These are phyloP conservation scores for Chrysotoxum bicinctum DNA, from an alignment of 2,888 invertebrate species.

Conservation along the genomic window DNA sequence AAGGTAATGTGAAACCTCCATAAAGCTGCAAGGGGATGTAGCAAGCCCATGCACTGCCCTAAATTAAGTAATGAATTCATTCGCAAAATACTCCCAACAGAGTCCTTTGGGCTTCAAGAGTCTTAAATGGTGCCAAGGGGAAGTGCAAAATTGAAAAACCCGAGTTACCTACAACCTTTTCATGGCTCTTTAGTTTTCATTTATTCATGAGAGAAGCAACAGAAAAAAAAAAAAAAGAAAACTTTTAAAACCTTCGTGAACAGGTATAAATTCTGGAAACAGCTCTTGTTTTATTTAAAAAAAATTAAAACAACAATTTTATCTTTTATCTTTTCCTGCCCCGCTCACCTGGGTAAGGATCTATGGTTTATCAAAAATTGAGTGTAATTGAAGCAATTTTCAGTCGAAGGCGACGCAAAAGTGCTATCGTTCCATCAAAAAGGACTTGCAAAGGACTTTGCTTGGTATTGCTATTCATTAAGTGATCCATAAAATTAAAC, in stretches of 20 bases:
- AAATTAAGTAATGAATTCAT: conserved; percentile 3
- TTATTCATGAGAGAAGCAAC: conserved; percentile 17
- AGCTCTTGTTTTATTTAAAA: background rate
- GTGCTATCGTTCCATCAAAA: background rate
- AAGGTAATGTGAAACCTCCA: background rate
- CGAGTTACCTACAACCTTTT: conserved; percentile 6
- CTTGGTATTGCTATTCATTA: background rate
- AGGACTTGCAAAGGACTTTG: too few relatives aligned
- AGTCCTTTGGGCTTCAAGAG: background rate
- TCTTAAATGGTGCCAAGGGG: background rate
- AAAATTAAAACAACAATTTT: background rate
- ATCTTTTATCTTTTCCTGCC: background rate
- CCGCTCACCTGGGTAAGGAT: background rate
- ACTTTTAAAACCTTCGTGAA: background rate
- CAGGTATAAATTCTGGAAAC: background rate
- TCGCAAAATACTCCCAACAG: conserved; percentile 9
- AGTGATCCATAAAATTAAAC: conserved; percentile 29
- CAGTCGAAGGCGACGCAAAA: too few relatives aligned
- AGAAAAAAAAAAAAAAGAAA: background rate
- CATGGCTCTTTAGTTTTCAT: conserved; percentile 7
- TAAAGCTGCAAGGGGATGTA: background rate
- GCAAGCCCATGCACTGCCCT: background rate
- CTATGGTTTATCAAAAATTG: background rate
- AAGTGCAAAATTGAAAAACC: conserved; percentile 1
- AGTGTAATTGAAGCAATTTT: conserved; percentile 7